Evolutionary conservation across 1,140 invertebrate species (phyloP), one percentile per base, ranked within the genome.

Genomic region (Gryllus bimaculatus): DNA sequence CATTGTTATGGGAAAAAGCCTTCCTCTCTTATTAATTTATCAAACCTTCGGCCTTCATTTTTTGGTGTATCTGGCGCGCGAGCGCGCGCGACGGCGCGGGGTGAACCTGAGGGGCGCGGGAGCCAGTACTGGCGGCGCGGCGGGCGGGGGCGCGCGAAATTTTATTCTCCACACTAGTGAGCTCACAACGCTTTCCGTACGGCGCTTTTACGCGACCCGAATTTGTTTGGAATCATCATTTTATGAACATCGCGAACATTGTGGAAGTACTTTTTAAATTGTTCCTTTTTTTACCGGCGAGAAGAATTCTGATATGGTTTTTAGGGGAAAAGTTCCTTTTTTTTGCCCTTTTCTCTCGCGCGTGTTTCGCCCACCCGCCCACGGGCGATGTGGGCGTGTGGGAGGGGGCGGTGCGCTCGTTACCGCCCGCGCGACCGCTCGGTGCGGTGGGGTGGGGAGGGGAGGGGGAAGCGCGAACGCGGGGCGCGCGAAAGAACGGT

Each of bases 231-330:
- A 66, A 66, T 66, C 54, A 18, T 66, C 54, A 66, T 66, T 66
- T 66, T 66, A 66, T 66, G 54, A 66, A 66, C 54, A 66, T 66
- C 18, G 54, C 54, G 54, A 66, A 66, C 18, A 18, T 66, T 10
- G 54, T 66, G 18, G 54, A 66, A 66, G 54, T 66, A 66, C 54
- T 66, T 66, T 66, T 66, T 66, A 66, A 66, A 66, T 66, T 66
- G 18, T 66, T 66, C 54, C 18, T 66, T 18, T 66, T 66, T 66
- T 66, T 66, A 18, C 0, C 54, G 54, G 10, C 54, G 54, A 66
- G 18, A 66, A 66, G 54, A 66, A 66, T 66, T 66, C 54, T 13
- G 54, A 66, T 39, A 39, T 39, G 26, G 54, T 66, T 66, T 66
- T 66, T 66, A 66, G 26, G 26, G n/a, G 26, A 39, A 39, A 39